Base-by-base conservation (phyloP, 2,888 invertebrate species). In the Brachyopa scutellaris region DNA sequence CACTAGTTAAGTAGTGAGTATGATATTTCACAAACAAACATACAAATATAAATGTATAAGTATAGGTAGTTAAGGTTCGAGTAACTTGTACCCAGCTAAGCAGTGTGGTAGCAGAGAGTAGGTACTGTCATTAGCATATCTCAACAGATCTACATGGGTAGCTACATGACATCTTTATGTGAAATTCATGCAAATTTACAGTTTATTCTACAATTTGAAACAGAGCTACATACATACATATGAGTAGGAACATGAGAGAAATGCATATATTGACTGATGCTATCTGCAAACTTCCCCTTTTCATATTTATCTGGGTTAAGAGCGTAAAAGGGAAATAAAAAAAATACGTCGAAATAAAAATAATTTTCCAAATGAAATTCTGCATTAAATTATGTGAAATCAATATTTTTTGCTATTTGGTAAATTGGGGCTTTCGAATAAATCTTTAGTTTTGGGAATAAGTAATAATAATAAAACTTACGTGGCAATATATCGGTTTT, bases 151-250 rank as follows among this genome's bases (percentile, higher is more conserved):
- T 82, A 72, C 78, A 84, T 85, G 84, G 85, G 85, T 85, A 83
- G 85, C 84, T 84, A 84, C 84, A 85, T 87, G 89, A 86, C 88
- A 88, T 88, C 88, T 89, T 89, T 89, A 89, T 89, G 88, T 85
- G 87, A 86, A 87, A 87, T 88, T 89, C 87, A 89, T 89, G 89
- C 88, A 88, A 89, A 89, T 89, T 87, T 45, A 84, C 13, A 67
- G 62, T 78, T 82, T 78, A 80, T 70, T 80, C 74, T 64, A 84
- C 78, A 85, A 74, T 61, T 85, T 69, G 73, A 66, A 29, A 57
- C 49, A 59, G 40, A 72, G 55, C 36, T 59, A 19, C 26, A 66
- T 36, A 66, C 36, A 66, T 36, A 38, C 53, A 26, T 26, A 26
- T 26, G 26, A 5, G 6, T 26, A 26, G 3, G 26, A 3, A 38